These are phyloP conservation scores for Equus przewalskii DNA, from an alignment of 2,113 vertebrate genomes.

Conservation along the genomic window DNA sequence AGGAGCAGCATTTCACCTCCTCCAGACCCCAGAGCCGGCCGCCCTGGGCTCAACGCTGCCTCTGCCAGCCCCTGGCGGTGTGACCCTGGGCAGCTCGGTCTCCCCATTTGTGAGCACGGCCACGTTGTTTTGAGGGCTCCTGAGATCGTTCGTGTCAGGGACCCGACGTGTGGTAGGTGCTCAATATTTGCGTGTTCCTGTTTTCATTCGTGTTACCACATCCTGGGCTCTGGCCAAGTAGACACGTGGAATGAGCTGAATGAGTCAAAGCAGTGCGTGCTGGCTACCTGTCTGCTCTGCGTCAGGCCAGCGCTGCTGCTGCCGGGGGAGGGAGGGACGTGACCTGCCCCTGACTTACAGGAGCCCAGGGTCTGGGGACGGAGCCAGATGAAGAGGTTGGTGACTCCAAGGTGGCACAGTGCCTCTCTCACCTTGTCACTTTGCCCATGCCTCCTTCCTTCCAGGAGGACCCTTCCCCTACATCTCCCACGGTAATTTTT, in stretches of 20 bases:
- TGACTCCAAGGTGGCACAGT: fast-evolving
- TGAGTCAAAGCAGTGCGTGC: too few species aligned
- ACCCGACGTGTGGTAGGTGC: fast-evolving
- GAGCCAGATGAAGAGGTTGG: too few species aligned
- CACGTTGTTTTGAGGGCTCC: not conserved
- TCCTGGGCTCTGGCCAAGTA: not conserved
- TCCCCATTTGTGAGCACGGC: not conserved
- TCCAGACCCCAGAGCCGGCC: not conserved
- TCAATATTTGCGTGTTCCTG: fast-evolving
- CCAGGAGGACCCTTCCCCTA: not conserved
- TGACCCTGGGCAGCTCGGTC: too few species aligned
- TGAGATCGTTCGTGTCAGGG: fast-evolving
- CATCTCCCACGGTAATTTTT: not conserved
- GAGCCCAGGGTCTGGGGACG: not conserved
- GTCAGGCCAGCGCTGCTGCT: not conserved
- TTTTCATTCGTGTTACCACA: not conserved
- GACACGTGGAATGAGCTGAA: fast-evolving
- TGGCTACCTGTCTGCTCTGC: fast-evolving
- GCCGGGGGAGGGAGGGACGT: fast-evolving
- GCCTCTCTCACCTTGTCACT: not conserved
- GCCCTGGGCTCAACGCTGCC: fast-evolving
- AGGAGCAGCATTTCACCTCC: not conserved
- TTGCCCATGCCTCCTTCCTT: not conserved
- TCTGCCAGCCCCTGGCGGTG: not conserved
- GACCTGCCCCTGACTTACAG: not conserved